Conservation (phyloP, 2,888 invertebrate genomes). For the Miltochrista miniata region DNA sequence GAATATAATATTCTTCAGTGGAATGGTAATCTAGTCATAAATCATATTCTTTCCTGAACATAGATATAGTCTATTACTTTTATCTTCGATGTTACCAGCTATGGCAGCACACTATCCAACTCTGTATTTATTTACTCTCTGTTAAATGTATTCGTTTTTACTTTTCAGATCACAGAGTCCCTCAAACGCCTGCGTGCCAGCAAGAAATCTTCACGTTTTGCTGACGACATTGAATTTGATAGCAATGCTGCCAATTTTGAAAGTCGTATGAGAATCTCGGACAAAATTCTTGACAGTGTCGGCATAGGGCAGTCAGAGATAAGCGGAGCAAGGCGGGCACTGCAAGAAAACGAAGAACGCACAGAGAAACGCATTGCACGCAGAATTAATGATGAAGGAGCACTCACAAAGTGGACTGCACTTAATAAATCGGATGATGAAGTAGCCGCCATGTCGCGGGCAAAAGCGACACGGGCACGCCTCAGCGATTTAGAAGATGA, state of each 20-base stretch:
- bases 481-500: constrained; percentile 89
- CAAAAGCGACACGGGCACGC: constrained; percentile 86
- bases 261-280: constrained; percentile 84
- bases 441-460: constrained; percentile 85
- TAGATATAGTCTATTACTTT: no score
- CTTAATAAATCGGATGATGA: constrained; percentile 77
- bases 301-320: constrained; percentile 84
- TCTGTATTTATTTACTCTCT: neutral
- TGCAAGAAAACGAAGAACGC: constrained; percentile 76
- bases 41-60: no score
- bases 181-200: constrained; percentile 84
- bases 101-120: no score
- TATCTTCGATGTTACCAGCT: no score
- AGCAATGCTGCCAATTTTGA: constrained; percentile 83
- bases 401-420: constrained; percentile 87
- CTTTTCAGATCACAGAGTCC: constrained; percentile 83
- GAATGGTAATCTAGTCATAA: no score
- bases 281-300: constrained; percentile 86
- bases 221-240: constrained; percentile 86
- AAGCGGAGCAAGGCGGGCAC: constrained; percentile 74
- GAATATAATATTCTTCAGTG: no score
- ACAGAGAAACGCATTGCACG: constrained; percentile 76
- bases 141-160: neutral
- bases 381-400: constrained; percentile 66
- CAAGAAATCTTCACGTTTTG: constrained; percentile 83